Evolutionary conservation across 2,888 invertebrate species (phyloP), one percentile per base, ranked within the genome.

Genomic region (Tachina fera): DNA sequence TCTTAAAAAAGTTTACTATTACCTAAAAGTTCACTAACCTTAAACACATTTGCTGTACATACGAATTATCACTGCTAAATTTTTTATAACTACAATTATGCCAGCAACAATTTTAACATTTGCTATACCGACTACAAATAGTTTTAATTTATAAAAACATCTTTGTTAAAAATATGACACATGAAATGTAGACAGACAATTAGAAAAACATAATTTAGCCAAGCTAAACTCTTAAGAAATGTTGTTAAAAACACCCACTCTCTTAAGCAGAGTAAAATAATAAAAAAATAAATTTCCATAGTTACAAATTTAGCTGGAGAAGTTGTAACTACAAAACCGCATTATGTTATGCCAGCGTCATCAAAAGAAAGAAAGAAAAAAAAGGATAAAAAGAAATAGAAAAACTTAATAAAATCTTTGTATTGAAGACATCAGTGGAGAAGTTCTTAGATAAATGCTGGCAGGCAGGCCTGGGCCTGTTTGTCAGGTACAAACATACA

Each of bases 141-240:
- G n/a, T 67, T 75, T 45, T 53, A 75, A 75, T 45, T 75, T 83
- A 51, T 72, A 72, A 78, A 74, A 60, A 74, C 67, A 68, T 47
- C 43, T 77, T 22, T 39, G 67, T 68, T 60, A 53, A 19, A 71
- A 70, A 71, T 63, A 61, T 72, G 72, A 81, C 72, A 77, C 81
- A 75, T 49, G 75, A 75, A 72, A 67, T 75, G 39, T 49, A 77
- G 80, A 81, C 77, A 81, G 80, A 77, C 77, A 84, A 84, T 84
- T 84, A 77, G 77, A 74, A 80, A 81, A 67, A 71, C 76, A 84
- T 81, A 84, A 77, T 81, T 84, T 77, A 81, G 47, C 3, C 47
- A 31, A 70, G n/a, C 51, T 53, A 39, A 61, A 61, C 31, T 47
- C 49, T n/a, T 31, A 58, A 56, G n/a, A 71, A 41, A 60, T 39